Base-by-base conservation (phyloP, 2,797 vertebrate species). In the Leptatherina wallacei region DNA sequence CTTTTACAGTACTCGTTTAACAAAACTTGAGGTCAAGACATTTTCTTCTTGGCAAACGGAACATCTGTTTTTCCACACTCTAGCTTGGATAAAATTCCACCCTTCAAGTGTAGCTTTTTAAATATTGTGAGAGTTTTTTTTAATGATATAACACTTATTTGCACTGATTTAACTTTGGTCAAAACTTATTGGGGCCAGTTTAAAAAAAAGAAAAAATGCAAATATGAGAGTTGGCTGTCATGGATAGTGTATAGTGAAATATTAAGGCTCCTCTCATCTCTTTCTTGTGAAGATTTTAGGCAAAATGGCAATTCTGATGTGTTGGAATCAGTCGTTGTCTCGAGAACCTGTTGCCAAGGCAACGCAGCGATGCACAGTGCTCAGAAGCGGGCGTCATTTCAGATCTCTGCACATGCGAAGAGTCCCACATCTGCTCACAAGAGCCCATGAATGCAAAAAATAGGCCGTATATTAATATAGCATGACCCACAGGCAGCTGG, bases 311-410 rank as follows among this genome's bases (percentile, higher is more conserved):
- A 73, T 78, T 73, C 60, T 33, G 69, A 70, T 63, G 59, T 73
- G 78, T 85, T 64, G 60, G 69, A 78, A 69, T 66, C 51, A 8
- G 67, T 81, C 59, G 30, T 64, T 29, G 40, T 73, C 12, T 72
- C 81, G 73, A 77, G 69, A 71, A 90, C 89, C 82, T 87, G 91
- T 92, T 93, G 90, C 89, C 82, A 78, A 86, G 89, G 74, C 32
- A 80, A 91, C 71, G 2, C 27, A 0, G 69, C 52, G 56, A 88
- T 75, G 88, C 86, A 69, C 66, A 71, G 24, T 49, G 69, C 77
- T 85, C 44, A 3, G 57, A 79, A 72, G 79, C 64, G 30, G 69
- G 73, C 76, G 56, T 84, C 61, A 4, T 64, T 55, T 85, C 63
- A 27, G 42, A 70, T 73, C 66, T 29, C 3, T n/a, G 73, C 80